A percentile compares a stretch with the other conserved stretches of the same genome.
These are phyloP conservation scores for Rhamnusium bicolor DNA, from an alignment of 2,888 invertebrate genomes.

Conservation along the genomic window DNA sequence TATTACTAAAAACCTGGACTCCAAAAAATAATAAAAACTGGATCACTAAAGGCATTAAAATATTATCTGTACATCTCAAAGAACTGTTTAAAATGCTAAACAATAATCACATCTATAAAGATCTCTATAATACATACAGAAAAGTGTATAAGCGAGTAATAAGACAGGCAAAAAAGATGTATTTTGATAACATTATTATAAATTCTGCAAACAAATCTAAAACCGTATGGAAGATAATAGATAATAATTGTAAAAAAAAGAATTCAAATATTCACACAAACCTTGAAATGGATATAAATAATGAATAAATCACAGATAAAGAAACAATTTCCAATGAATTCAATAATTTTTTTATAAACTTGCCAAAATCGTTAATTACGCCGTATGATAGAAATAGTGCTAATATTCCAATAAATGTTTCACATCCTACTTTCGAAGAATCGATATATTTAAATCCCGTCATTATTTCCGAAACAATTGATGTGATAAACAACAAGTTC, in stretches of 20 bases:
- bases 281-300: not conserved
- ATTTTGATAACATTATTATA: too few relatives aligned
- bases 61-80: not conserved
- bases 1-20: too few relatives aligned
- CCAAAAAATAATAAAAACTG: too few relatives aligned
- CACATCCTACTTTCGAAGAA: too few relatives aligned
- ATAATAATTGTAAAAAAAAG: not conserved
- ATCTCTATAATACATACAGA: not conserved
- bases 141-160: not conserved
- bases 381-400: not conserved
- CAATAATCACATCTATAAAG: not conserved
- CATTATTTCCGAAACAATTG: not conserved
- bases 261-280: not conserved
- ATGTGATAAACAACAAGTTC: not conserved
- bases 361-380: not conserved
- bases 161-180: not conserved
- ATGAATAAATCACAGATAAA: not conserved
- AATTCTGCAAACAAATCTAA: too few relatives aligned
- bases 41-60: too few relatives aligned
- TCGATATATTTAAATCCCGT: not conserved
- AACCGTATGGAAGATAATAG: too few relatives aligned
- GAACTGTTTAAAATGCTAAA: not conserved
- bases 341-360: not conserved
- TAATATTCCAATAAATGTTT: too few relatives aligned
- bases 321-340: not conserved